Percentiles rank a stretch among this genome's conserved stretches.
These are phyloP conservation scores for Wasmannia auropunctata DNA, from an alignment of 1,140 invertebrate genomes.

Conservation along the genomic window DNA sequence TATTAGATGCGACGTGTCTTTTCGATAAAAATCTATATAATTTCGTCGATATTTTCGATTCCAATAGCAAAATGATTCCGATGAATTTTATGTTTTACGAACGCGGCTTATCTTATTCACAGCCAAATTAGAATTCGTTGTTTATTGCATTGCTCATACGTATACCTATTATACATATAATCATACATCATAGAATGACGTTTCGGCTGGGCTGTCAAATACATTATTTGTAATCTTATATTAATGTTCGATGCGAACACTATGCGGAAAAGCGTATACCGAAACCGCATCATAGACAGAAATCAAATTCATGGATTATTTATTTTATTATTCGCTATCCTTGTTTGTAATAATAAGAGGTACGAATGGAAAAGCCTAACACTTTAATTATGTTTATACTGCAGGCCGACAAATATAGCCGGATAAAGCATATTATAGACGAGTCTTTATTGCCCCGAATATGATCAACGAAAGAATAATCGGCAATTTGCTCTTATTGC, in stretches of 20 bases:
- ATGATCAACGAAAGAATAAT: neutral
- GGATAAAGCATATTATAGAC: neutral
- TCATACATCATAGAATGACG: neutral
- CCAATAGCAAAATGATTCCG: neutral
- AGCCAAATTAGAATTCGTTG: neutral
- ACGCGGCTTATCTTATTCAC: neutral
- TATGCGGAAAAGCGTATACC: neutral
- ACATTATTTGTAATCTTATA: neutral
- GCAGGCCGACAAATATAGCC: too few species aligned
- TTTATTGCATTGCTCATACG: too few species aligned
- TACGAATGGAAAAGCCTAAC: neutral
- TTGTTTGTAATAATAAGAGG: neutral
- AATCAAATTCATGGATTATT: neutral
- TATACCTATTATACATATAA: too few species aligned
- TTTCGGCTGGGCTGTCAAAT: neutral
- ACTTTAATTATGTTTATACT: too few species aligned
- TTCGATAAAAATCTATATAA: slow-evolving; percentile 13
- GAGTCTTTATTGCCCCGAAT: neutral
- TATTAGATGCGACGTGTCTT: slow-evolving; percentile 1
- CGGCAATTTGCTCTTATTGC: neutral
- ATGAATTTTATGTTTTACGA: neutral
- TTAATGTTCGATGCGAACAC: neutral
- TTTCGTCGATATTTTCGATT: slow-evolving; percentile 3
- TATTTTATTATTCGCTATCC: neutral
- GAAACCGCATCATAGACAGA: neutral